These are phyloP conservation scores for Macropodus opercularis DNA, from an alignment of 2,797 vertebrate genomes.

Conservation along the genomic window DNA sequence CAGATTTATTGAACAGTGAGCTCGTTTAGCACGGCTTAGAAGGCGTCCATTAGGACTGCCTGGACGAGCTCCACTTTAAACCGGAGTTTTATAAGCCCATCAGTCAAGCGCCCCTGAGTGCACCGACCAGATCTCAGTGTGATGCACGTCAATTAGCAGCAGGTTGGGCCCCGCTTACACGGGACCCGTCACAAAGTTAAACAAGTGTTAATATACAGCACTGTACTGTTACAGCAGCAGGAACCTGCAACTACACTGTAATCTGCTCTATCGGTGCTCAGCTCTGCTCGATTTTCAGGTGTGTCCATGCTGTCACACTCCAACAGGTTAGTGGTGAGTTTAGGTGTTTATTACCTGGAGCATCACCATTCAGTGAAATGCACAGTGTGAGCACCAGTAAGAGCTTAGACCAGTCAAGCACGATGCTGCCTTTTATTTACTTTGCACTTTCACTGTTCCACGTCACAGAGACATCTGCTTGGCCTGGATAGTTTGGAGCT, in stretches of 20 bases:
- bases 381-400: no score
- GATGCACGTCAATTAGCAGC: conserved; percentile 51
- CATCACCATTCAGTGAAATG: background rate
- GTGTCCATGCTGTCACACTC: no score
- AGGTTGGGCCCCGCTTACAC: conserved; percentile 33
- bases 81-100: conserved; percentile 67
- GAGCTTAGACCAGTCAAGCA: no score
- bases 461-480: no score
- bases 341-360: background rate
- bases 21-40: conserved; percentile 58
- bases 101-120: conserved; percentile 52
- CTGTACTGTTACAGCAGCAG: no score
- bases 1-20: conserved; percentile 57
- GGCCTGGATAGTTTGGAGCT: background rate
- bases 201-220: no score
- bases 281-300: no score
- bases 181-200: no score
- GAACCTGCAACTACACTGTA: no score
- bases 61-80: conserved; percentile 63
- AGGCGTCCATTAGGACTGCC: conserved; percentile 56
- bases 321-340: no score
- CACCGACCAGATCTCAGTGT: conserved; percentile 25
- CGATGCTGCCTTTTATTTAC: background rate
- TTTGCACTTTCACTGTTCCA: no score
- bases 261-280: no score